Evolutionary conservation across 2,113 vertebrate species (phyloP).

Genomic region (Cyanocitta stelleri): DNA sequence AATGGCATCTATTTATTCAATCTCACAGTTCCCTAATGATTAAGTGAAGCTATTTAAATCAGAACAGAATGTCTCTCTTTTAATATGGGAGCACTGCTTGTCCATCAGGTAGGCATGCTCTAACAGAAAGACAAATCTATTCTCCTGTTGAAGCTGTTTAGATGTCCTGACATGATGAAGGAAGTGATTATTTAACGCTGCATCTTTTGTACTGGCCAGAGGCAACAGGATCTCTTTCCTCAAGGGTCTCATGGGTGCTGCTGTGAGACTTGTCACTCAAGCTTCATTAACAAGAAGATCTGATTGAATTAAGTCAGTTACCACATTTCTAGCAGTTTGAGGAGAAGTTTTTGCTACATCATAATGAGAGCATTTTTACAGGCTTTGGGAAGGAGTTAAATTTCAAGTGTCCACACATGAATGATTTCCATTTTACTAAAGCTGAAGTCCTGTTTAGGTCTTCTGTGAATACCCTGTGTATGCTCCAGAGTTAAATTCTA

Average conservation of each 20-base stretch:
- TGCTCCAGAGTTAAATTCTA: not conserved
- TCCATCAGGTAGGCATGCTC: not conserved
- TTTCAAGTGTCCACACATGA: not conserved
- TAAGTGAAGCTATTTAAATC: not conserved
- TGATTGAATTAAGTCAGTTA: not conserved
- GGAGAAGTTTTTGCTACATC: not conserved
- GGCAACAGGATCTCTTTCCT: not conserved
- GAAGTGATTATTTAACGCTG: not conserved
- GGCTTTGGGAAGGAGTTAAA: not conserved
- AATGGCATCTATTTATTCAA: conserved; percentile 40
- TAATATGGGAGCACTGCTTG: not conserved
- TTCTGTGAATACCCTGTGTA: not conserved
- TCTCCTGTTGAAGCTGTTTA: not conserved
- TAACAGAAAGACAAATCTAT: not conserved
- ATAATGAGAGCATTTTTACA: not conserved
- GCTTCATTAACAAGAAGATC: not conserved
- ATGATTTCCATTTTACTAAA: not conserved
- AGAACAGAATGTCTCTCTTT: conserved; percentile 23
- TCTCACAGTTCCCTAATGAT: not conserved
- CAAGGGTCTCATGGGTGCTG: not conserved
- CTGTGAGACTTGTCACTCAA: not conserved
- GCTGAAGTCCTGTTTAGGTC: not conserved
- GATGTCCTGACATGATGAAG: not conserved
- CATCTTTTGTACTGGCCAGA: not conserved
- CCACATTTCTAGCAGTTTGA: not conserved